Evolutionary conservation across 2,797 vertebrate genomes (phyloP).

Genomic region (Staurois parvus): DNA sequence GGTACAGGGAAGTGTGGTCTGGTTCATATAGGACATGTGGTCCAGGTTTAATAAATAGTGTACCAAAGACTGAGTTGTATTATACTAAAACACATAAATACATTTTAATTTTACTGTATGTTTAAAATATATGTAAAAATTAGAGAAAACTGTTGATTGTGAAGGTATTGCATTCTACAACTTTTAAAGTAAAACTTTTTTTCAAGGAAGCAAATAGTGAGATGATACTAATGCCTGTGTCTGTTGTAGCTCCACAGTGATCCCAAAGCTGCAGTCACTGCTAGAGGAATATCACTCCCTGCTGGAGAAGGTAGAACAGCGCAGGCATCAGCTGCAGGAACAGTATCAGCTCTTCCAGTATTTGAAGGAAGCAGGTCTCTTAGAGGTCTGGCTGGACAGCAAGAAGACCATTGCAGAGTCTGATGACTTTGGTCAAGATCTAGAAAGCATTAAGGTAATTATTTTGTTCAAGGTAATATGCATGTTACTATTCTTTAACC

Average conservation of each 20-base stretch:
- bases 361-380: slow-evolving; percentile 82
- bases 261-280: slow-evolving; percentile 70
- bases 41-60: too few relatives aligned
- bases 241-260: slow-evolving; percentile 28
- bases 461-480: too few relatives aligned
- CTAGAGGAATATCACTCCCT: slow-evolving; percentile 74
- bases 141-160: background rate
- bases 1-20: too few relatives aligned
- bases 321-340: slow-evolving; percentile 74
- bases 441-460: slow-evolving; percentile 84
- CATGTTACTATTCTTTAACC: background rate
- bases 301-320: slow-evolving; percentile 71
- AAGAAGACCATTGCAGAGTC: slow-evolving; percentile 79
- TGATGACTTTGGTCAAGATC: slow-evolving; percentile 84
- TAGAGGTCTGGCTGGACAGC: slow-evolving; percentile 84
- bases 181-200: background rate
- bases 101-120: too few relatives aligned
- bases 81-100: too few relatives aligned
- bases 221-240: background rate
- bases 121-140: too few relatives aligned
- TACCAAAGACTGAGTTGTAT: too few relatives aligned
- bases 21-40: too few relatives aligned
- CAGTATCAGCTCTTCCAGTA: slow-evolving; percentile 83
- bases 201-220: background rate
- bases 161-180: background rate